These are phyloP conservation scores for Lipophrys pholis DNA, from an alignment of 2,113 vertebrate species.

Conservation along the genomic window DNA sequence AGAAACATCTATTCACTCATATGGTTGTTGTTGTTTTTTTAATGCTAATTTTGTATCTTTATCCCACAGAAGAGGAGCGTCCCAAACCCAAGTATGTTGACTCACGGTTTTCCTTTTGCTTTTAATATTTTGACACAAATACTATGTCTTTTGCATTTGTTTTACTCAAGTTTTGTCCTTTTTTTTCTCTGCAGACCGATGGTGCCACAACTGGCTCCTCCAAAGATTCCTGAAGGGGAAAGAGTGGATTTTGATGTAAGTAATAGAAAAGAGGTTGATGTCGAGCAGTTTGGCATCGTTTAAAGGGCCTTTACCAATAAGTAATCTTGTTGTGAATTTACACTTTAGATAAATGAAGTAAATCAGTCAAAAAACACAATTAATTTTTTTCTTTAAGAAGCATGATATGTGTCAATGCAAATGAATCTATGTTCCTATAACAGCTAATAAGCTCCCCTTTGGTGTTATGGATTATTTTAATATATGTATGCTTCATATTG, in stretches of 20 bases:
- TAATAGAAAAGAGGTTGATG: background rate
- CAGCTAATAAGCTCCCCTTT: no score
- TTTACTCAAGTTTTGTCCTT: background rate
- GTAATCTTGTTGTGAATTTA: no score
- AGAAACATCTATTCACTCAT: background rate
- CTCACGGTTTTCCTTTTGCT: background rate
- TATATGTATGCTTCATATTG: no score
- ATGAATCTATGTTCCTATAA: no score
- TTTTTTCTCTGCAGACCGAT: slow-evolving; percentile 65
- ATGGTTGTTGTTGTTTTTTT: background rate
- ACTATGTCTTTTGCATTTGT: background rate
- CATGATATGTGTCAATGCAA: no score
- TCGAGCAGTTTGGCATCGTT: background rate
- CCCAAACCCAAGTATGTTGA: slow-evolving; percentile 83
- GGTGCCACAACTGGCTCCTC: slow-evolving; percentile 81
- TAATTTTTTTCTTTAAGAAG: no score
- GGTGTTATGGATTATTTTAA: no score
- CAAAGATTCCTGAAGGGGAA: slow-evolving; percentile 86
- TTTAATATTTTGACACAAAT: background rate
- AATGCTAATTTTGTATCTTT: background rate
- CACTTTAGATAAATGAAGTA: no score
- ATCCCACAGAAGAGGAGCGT: slow-evolving; percentile 78
- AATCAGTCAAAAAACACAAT: no score
- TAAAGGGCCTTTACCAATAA: no score
- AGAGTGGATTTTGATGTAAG: slow-evolving; percentile 86